Percentiles rank a stretch among this genome's conserved stretches.
Conservation (phyloP, 2,113 vertebrate genomes). For the Eonycteris spelaea region DNA sequence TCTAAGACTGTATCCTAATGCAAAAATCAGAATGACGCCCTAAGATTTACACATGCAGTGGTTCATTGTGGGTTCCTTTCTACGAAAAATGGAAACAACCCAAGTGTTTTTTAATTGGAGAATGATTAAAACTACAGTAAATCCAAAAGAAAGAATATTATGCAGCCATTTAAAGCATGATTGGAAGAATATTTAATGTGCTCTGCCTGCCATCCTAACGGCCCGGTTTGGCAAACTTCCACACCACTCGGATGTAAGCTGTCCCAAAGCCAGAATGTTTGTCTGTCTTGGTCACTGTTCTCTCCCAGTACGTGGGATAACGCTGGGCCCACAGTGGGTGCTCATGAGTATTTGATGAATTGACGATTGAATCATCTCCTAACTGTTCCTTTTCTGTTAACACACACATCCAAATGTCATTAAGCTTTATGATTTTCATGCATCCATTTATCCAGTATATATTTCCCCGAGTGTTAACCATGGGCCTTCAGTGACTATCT, state of each 20-base stretch:
- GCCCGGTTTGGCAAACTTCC: background rate
- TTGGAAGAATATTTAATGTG: background rate
- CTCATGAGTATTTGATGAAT: background rate
- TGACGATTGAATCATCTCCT: background rate
- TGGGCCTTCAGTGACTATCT: background rate
- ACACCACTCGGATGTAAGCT: background rate
- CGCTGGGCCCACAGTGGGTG: background rate
- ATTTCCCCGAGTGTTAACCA: background rate
- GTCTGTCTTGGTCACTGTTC: background rate
- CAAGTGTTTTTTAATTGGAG: background rate
- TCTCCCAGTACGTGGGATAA: background rate
- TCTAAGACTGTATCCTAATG: background rate
- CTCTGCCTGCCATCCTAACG: background rate
- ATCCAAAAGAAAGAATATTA: background rate
- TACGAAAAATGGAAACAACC: background rate
- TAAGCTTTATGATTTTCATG: background rate
- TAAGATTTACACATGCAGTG: background rate
- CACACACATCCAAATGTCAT: too few species aligned
- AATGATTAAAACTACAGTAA: background rate
- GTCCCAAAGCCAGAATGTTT: background rate
- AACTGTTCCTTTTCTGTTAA: background rate
- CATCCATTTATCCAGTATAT: accelerated
- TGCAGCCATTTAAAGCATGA: background rate
- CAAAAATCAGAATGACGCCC: background rate
- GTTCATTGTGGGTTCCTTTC: background rate